Evolutionary conservation across 1,140 invertebrate genomes (phyloP).

Genomic region (Marisa cornuarietis): DNA sequence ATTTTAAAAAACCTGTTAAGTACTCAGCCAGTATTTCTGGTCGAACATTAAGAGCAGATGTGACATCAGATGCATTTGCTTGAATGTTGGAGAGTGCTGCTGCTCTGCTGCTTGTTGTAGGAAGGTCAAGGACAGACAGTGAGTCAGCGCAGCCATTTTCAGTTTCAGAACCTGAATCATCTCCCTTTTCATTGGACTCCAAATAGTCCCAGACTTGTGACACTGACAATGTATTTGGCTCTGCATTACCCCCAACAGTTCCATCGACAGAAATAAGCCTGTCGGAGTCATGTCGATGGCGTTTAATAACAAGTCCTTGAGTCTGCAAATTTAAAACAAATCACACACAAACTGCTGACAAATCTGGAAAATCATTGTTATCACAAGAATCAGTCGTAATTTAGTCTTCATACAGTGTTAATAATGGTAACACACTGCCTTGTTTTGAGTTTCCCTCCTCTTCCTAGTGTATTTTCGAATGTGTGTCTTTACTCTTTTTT

Average conservation of each 20-base stretch:
- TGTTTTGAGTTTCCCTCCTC: no score
- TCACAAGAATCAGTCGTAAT: no score
- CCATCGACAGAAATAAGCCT: not conserved
- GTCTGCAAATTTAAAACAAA: not conserved
- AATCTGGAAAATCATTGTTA: no score
- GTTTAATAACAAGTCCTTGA: not conserved
- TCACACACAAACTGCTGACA: not conserved
- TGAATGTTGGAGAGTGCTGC: not conserved
- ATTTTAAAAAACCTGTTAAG: not conserved
- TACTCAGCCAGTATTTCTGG: constrained; percentile 1
- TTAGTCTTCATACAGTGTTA: no score
- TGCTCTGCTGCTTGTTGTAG: not conserved
- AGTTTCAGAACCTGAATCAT: not conserved
- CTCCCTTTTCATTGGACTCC: not conserved
- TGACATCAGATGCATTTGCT: not conserved
- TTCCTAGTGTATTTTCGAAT: no score
- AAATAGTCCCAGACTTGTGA: constrained; percentile 6
- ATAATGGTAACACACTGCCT: no score
- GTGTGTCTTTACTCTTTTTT: no score
- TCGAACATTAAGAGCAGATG: not conserved
- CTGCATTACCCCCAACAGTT: not conserved
- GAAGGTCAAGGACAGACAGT: not conserved
- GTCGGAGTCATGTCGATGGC: not conserved
- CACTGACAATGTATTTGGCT: not conserved
- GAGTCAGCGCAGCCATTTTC: no score